Evolutionary conservation across 2,888 invertebrate genomes (phyloP).

Genomic region (Andrena minutula): DNA sequence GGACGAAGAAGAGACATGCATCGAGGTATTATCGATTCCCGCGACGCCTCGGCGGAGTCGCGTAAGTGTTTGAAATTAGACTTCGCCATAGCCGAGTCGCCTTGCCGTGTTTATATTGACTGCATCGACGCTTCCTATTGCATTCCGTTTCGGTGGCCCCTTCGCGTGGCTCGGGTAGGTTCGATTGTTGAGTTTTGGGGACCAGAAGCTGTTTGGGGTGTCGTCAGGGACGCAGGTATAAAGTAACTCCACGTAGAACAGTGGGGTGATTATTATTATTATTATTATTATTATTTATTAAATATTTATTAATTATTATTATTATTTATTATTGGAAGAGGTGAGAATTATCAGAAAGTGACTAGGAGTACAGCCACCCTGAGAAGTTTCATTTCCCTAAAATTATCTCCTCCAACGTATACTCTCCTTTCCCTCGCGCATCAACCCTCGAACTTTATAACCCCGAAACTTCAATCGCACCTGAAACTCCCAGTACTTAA

Average conservation of each 20-base stretch:
- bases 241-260: too few species aligned
- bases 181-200: neutral
- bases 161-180: neutral
- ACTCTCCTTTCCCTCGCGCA: too few species aligned
- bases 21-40: slow-evolving; percentile 53
- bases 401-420: too few species aligned
- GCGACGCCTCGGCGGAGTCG: slow-evolving; percentile 47
- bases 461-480: too few species aligned
- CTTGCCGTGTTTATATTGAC: slow-evolving; percentile 40
- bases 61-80: slow-evolving; percentile 62
- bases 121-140: slow-evolving; percentile 4
- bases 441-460: too few species aligned
- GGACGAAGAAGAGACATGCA: slow-evolving; percentile 36
- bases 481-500: too few species aligned
- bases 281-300: too few species aligned
- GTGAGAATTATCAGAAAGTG: slow-evolving; percentile 1
- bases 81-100: slow-evolving; percentile 46
- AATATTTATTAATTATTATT: too few species aligned
- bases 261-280: too few species aligned
- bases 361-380: neutral
- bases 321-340: too few species aligned
- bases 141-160: neutral
- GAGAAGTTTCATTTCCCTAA: too few species aligned
- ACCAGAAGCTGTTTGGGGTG: neutral
- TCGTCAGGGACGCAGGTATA: neutral